Evolutionary conservation across 1,140 invertebrate species (phyloP), one percentile per base, ranked within the genome.

Genomic region (Arion vulgaris): DNA sequence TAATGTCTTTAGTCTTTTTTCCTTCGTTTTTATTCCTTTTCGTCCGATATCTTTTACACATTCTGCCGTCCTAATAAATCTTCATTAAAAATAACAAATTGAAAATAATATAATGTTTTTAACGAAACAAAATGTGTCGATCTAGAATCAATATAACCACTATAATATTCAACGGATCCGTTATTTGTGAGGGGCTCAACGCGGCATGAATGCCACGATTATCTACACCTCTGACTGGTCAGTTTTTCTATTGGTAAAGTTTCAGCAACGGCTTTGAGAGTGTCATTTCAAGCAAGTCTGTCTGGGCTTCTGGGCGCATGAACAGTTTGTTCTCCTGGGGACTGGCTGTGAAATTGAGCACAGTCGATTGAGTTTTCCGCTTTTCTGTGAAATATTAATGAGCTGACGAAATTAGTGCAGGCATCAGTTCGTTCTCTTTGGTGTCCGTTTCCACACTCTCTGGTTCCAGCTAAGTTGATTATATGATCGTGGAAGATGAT

Each of bases 301-400:
- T 17, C 32, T 66, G 62, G 7, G 62, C 28, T 66, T 66, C 28
- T 49, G 7, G 73, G 23, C 19, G 39, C 73, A 1, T 23, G 41
- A 38, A 34, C 28, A 75, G 45, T 49, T 51, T 51, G 39, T 49
- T 39, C 76, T 41, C 76, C 19, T 57, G 76, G 76, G 57, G 76
- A 41, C 15, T 53, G 4, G 51, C 1, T 11, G 28, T 34, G 53
- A 78, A 78, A 78, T 66, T 78, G 76, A 78, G 51, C 76, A n/a
- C 32, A 45, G 76, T 41, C 76, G 76, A 78, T 78, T 53, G 57
- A 78, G 76, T 78, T 78, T 80, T 36, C 68, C 78, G 62, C 62
- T 69, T 69, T 69, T 51, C 38, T 51, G 26, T 80, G 68, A 26
- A 80, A 80, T 80, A 80, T 80, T 80, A 57, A 80, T 80, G 78